Evolutionary conservation across 2,888 invertebrate species (phyloP).

Genomic region (Drosophila putrida): DNA sequence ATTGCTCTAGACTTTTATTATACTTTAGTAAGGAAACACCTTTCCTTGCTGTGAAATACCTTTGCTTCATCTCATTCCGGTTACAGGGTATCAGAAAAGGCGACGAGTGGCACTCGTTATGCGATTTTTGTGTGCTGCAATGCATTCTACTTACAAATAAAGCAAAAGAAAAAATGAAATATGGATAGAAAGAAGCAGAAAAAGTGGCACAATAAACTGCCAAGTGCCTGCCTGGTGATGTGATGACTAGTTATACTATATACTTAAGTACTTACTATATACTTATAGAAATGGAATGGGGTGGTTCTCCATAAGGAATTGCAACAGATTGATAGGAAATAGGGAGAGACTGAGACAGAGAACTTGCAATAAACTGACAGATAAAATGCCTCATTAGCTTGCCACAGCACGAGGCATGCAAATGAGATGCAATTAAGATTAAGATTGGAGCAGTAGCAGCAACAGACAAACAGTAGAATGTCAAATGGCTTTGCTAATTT

Average conservation of each 20-base stretch:
- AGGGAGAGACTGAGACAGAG: neutral
- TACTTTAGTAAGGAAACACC: no score
- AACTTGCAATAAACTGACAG: neutral
- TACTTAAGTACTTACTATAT: no score
- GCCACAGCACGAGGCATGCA: conserved; percentile 45
- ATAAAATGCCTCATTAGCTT: conserved; percentile 64
- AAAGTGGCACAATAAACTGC: conserved; percentile 71
- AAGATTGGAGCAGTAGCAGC: conserved; percentile 12
- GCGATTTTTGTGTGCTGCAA: conserved; percentile 30
- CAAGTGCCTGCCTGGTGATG: conserved; percentile 63
- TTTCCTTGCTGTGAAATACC: neutral
- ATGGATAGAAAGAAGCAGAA: neutral
- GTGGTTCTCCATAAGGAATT: conserved; percentile 11
- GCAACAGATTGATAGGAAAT: conserved; percentile 13
- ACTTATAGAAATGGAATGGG: neutral
- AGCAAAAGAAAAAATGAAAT: conserved; percentile 17
- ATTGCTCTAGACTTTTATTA: no score
- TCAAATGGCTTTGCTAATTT: conserved; percentile 20
- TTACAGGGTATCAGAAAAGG: conserved; percentile 29
- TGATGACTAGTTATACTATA: conserved; percentile 20
- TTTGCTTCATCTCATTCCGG: neutral
- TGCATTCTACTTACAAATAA: conserved; percentile 19
- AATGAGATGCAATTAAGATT: conserved; percentile 59
- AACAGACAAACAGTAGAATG: conserved; percentile 11
- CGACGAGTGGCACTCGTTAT: conserved; percentile 30